Base-by-base conservation (phyloP, 2,888 invertebrate species). In the Lithophane leautieri region DNA sequence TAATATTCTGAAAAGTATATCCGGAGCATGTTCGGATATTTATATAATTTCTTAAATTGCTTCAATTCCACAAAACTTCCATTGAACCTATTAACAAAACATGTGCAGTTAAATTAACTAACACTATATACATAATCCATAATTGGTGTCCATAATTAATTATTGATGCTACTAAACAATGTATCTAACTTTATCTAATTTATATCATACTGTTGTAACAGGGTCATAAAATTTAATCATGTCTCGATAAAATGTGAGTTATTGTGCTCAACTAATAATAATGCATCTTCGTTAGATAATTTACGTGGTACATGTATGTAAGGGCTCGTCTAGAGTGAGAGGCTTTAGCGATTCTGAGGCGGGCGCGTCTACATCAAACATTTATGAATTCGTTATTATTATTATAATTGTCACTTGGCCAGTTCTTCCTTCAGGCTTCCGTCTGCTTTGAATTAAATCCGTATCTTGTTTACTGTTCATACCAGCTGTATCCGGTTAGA, bases 181-280 rank as follows among this genome's bases (percentile, higher is more conserved):
- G 47, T 70, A 56, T n/a, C 11, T 34, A 25, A 68, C 62, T 70
- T 34, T 73, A 58, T 58, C 25, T 58, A 25, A 71, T 71, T 63
- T 66, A 71, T 54, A 63, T 58, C 25, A 12, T 28, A 70, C 47
- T 40, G 40, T 72, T 75, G 83, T 85, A 86, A 89, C 83, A 86
- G 50, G 66, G 56, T 54, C 82, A 85, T 91, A 85, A 90, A 89
- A 83, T 85, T 82, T 88, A 85, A 89, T 85, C 76, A 89, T 79
- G 82, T 65, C 47, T 42, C 70, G 87, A 89, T 90, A 90, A 82
- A 82, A 65, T 61, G 67, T 72, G 71, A 79, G 82, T 83, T 84
- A 88, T 88, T 85, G 71, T 77, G 52, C 14, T 52, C 12, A 58
- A 68, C 25, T 61, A 84, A 74, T 81, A 79, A 68, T 79, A 79